Percentiles rank a stretch among this genome's conserved stretches.
Evolutionary conservation across 2,113 vertebrate genomes (phyloP).

Genomic region (Solea solea): DNA sequence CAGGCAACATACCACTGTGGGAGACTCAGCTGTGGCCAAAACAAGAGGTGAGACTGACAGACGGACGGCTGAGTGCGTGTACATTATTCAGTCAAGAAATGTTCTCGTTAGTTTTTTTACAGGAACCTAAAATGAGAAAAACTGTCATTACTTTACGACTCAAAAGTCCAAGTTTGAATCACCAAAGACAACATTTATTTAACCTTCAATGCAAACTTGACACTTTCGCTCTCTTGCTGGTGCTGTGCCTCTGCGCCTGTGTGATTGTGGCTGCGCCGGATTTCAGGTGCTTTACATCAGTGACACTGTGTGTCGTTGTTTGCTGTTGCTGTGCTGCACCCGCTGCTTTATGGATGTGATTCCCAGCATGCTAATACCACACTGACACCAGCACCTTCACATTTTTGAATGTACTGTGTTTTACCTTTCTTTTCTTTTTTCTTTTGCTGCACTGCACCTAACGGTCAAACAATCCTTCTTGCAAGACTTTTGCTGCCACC

Average conservation of each 20-base stretch:
- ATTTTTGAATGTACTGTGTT: constrained; percentile 1
- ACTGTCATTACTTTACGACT: no score
- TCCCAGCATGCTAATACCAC: constrained; percentile 48
- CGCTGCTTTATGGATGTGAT: constrained; percentile 33
- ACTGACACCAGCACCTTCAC: constrained; percentile 2
- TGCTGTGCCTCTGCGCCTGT: constrained; percentile 10
- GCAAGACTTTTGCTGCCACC: neutral
- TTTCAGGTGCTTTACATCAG: constrained; percentile 48
- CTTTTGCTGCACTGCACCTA: constrained; percentile 7
- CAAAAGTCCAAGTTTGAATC: no score
- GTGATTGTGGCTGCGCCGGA: constrained; percentile 16
- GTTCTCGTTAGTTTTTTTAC: no score
- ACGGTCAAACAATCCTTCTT: neutral
- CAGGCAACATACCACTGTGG: no score
- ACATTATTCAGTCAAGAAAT: no score
- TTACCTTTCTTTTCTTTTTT: neutral
- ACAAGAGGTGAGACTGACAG: no score
- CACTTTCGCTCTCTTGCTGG: neutral
- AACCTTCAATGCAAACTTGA: neutral
- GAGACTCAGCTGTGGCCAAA: no score
- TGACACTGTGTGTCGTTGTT: constrained; percentile 48
- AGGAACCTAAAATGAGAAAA: no score
- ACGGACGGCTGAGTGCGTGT: no score
- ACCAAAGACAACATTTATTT: no score
- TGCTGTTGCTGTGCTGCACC: constrained; percentile 43